phyloP scores from a whole-genome alignment of 2,113 vertebrate species.

The Origma solitaria region DNA sequence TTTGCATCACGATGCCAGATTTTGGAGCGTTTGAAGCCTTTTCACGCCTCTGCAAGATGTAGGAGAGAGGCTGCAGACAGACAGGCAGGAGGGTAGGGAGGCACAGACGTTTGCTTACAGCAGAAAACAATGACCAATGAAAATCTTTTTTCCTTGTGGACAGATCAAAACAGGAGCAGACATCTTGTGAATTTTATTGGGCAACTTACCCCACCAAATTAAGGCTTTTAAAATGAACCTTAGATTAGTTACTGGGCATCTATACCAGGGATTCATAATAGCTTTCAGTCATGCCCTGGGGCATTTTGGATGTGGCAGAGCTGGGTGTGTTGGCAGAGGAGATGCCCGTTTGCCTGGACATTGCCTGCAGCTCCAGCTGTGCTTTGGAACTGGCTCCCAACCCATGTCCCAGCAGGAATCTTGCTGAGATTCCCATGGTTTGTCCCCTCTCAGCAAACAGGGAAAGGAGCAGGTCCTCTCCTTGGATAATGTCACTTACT shows the following conservation, averaged over 20 bases:
- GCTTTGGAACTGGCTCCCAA: background rate
- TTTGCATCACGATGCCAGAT: background rate
- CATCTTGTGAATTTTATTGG: background rate
- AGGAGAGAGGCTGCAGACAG: background rate
- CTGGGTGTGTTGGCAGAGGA: background rate
- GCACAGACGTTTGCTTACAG: background rate
- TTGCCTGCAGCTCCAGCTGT: background rate
- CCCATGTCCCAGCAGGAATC: background rate
- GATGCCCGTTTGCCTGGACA: background rate
- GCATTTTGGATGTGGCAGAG: accelerated
- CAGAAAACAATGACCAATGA: background rate
- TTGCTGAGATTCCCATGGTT: background rate
- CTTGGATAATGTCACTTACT: background rate
- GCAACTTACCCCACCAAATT: background rate
- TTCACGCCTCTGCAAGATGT: background rate
- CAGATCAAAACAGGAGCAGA: background rate
- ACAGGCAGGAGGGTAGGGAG: background rate
- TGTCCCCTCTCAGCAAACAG: background rate
- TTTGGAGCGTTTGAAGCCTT: background rate
- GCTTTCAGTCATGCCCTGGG: background rate
- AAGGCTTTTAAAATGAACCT: background rate
- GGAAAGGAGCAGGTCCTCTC: background rate
- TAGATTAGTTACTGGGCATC: background rate
- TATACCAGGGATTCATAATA: background rate
- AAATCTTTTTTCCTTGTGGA: background rate